Conservation (phyloP, 2,797 vertebrate species). For the Hyperoplus lanceolatus region DNA sequence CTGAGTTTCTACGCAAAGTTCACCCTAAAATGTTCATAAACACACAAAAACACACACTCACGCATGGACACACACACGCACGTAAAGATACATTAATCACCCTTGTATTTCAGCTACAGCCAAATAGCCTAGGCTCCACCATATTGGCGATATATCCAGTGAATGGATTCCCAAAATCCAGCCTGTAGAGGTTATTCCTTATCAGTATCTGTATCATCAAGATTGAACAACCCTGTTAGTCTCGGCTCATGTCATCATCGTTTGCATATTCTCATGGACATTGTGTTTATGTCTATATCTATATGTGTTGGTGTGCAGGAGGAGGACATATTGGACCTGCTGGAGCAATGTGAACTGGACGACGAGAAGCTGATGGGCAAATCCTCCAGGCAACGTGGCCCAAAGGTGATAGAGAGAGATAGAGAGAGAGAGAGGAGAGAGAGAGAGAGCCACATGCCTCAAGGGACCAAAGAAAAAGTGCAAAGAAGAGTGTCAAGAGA, state of each 20-base stretch:
- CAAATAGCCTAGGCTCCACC: slow-evolving; percentile 69
- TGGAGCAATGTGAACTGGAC: slow-evolving; percentile 98
- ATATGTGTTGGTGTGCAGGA: slow-evolving; percentile 86
- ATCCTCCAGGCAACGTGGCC: slow-evolving; percentile 80
- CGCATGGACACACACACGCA: not conserved
- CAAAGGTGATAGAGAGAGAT: slow-evolving; percentile 73
- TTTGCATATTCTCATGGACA: slow-evolving; percentile 31
- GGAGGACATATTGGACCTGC: slow-evolving; percentile 97
- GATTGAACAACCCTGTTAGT: not conserved
- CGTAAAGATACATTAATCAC: slow-evolving; percentile 77
- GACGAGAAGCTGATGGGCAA: slow-evolving; percentile 94
- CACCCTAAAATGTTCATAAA: not conserved
- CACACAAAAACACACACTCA: not conserved
- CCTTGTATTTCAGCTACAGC: slow-evolving; percentile 70
- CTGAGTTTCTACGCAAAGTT: not conserved
- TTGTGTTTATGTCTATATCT: slow-evolving; percentile 7
- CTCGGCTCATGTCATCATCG: slow-evolving; percentile 3
- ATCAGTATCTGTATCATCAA: slow-evolving; percentile 12
- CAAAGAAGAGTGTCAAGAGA: slow-evolving; percentile 57
- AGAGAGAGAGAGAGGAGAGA: slow-evolving; percentile 25
- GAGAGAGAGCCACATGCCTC: slow-evolving; percentile 54
- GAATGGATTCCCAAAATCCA: slow-evolving; percentile 59
- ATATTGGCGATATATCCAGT: slow-evolving; percentile 34
- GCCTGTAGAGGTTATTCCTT: slow-evolving; percentile 35
- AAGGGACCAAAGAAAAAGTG: slow-evolving; percentile 62